A percentile compares a stretch with the other conserved stretches of the same genome.
phyloP scores from a whole-genome alignment of 2,888 invertebrate species.

The Dynastes maya region DNA sequence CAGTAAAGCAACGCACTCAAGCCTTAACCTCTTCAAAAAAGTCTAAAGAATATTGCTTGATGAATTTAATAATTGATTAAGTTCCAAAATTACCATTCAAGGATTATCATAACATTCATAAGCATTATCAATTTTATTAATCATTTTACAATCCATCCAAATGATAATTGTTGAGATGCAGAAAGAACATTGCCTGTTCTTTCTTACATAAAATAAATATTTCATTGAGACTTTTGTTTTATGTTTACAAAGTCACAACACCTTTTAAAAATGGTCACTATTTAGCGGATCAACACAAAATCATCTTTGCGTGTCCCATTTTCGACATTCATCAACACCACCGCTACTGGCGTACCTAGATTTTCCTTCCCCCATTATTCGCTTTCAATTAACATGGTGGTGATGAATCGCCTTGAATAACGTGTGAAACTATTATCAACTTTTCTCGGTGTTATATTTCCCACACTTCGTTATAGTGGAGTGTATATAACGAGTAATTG shows the following conservation, averaged over 20 bases:
- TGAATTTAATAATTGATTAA: too few relatives aligned
- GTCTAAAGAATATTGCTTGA: too few relatives aligned
- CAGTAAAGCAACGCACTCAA: too few relatives aligned
- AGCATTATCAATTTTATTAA: too few relatives aligned
- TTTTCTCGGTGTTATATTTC: conserved; percentile 44
- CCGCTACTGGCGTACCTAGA: conserved; percentile 12
- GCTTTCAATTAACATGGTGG: conserved; percentile 42
- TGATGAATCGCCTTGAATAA: conserved; percentile 45
- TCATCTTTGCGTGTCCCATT: not conserved
- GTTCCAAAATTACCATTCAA: too few relatives aligned
- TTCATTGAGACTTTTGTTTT: too few relatives aligned
- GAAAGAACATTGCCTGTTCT: too few relatives aligned
- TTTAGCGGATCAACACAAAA: not conserved
- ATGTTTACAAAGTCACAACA: not conserved
- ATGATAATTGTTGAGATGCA: too few relatives aligned
- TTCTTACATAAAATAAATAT: too few relatives aligned
- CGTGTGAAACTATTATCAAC: conserved; percentile 46
- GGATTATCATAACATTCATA: too few relatives aligned
- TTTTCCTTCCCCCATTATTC: conserved; percentile 34
- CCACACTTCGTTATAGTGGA: conserved; percentile 43
- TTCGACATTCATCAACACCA: not conserved
- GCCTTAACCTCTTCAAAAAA: too few relatives aligned
- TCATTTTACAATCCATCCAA: too few relatives aligned
- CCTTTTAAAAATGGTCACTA: not conserved
- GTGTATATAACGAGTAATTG: conserved; percentile 32